Percentiles rank a stretch among this genome's conserved stretches.
phyloP scores from a whole-genome alignment of 2,888 invertebrate genomes.

The Ryuthela nishihirai region DNA sequence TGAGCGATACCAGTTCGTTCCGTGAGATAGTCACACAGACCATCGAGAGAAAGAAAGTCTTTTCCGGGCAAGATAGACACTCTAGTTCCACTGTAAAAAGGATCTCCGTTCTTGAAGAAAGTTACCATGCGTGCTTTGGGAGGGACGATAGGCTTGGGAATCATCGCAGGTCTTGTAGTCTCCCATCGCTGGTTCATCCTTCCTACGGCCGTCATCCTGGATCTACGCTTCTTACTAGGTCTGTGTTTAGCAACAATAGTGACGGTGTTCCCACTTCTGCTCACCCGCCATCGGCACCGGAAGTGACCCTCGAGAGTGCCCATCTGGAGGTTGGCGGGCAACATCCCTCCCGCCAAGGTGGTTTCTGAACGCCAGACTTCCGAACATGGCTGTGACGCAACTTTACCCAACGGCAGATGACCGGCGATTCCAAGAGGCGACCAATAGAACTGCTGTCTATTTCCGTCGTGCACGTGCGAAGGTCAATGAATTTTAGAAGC shows the following conservation, averaged over 20 bases:
- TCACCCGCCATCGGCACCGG: conserved; percentile 34
- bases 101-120: conserved; percentile 91
- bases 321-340: conserved; percentile 25
- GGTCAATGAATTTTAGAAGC: too few species aligned
- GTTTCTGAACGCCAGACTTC: too few species aligned
- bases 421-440: too few species aligned
- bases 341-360: conserved; percentile 29
- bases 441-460: too few species aligned
- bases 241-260: conserved; percentile 25
- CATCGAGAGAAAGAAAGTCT: conserved; percentile 80
- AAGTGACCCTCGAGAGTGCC: conserved; percentile 34
- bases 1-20: conserved; percentile 79
- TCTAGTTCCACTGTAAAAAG: conserved; percentile 84
- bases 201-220: conserved; percentile 33
- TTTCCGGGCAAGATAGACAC: conserved; percentile 83
- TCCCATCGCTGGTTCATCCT: conserved; percentile 27
- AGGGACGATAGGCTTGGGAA: conserved; percentile 32
- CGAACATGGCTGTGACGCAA: too few species aligned
- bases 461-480: too few species aligned
- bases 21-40: conserved; percentile 78
- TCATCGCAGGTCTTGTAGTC: conserved; percentile 20
- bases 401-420: too few species aligned
- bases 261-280: conserved; percentile 32
- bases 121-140: conserved; percentile 63
- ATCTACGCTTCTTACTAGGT: conserved; percentile 11